Evolutionary conservation across 2,888 invertebrate species (phyloP).

Genomic region (Frankliniella intonsa): DNA sequence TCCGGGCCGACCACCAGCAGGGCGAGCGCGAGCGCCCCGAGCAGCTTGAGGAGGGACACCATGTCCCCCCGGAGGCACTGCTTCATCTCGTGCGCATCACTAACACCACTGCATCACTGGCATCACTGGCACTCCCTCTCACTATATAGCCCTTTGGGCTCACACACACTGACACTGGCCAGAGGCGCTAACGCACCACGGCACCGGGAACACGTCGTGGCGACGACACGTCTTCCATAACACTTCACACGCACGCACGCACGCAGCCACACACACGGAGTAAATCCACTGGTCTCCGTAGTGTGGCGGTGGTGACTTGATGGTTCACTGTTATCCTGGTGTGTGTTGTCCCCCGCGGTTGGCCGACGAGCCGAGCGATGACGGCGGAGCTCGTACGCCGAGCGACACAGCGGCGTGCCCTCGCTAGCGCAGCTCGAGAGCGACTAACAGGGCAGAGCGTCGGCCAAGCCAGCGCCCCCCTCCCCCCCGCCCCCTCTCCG

Average conservation of each 20-base stretch:
- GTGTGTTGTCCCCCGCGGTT: not conserved
- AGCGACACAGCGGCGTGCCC: not conserved
- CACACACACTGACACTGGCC: not conserved
- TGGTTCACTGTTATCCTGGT: not conserved
- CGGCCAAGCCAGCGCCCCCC: not conserved
- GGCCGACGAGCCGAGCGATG: not conserved
- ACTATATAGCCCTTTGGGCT: too few relatives aligned
- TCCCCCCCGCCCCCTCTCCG: not conserved
- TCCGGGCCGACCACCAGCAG: slow-evolving; percentile 8
- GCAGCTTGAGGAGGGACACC: not conserved
- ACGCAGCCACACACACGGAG: too few relatives aligned
- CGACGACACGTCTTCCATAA: too few relatives aligned
- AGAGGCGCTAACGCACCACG: not conserved
- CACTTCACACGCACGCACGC: too few relatives aligned
- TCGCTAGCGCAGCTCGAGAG: slow-evolving; percentile 14
- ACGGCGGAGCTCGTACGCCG: not conserved
- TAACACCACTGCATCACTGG: slow-evolving; percentile 14
- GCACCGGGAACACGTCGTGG: too few relatives aligned
- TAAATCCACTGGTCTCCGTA: too few relatives aligned
- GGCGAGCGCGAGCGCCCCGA: not conserved
- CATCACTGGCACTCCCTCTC: not conserved
- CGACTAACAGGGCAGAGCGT: not conserved
- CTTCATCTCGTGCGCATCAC: not conserved
- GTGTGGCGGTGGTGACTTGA: too few relatives aligned
- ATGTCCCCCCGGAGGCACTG: not conserved